Base-by-base conservation (phyloP, 1,140 invertebrate genomes). In the Sinonovacula constricta region DNA sequence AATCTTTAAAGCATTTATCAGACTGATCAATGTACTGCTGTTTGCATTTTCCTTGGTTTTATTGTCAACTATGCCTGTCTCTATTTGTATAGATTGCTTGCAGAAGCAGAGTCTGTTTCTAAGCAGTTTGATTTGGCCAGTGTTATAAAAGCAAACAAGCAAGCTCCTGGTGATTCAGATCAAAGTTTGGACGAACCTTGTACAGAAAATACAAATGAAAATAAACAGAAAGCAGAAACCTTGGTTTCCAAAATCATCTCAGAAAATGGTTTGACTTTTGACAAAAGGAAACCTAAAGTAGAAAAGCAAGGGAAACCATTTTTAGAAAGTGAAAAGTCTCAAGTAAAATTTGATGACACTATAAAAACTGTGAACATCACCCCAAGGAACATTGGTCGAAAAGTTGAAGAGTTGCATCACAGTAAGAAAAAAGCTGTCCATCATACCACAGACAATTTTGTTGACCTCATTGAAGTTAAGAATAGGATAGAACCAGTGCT, bases 341-440 rank as follows among this genome's bases (percentile, higher is more conserved):
- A 60, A 22, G 85, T 86, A 2, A 82, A 82, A 54, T 83, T 86
- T 26, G 74, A 74, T 56, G 85, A 86, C 31, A 80, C 83, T 34
- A 77, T 76, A 57, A 86, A 83, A 39, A 86, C 82, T 0, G 80
- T 86, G 33, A 81, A 85, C 54, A 86, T 86, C 14, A 85, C 85
- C 0, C 85, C 85, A 49, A 77, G 85, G 56, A 86, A 86, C 67
- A 51, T 77, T 28, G 83, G 85, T 3, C 79, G 83, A 28, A 86
- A 85, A 68, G 81, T 86, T 22, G 59, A 71, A 24, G 74, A 77
- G 7, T 49, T 81, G n/a, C 68, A 68, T 45, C 66, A 51, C 14
- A 59, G 39, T 30, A 84, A 71, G 15, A 72, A 72, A 30, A 72
- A 57, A 57, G 14, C 34, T 36, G 51, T 36, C 22, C 62, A 65